Percentiles rank a stretch among this genome's conserved stretches.
Conservation (phyloP, 1,140 invertebrate genomes). For the Diploscapter pachys region DNA sequence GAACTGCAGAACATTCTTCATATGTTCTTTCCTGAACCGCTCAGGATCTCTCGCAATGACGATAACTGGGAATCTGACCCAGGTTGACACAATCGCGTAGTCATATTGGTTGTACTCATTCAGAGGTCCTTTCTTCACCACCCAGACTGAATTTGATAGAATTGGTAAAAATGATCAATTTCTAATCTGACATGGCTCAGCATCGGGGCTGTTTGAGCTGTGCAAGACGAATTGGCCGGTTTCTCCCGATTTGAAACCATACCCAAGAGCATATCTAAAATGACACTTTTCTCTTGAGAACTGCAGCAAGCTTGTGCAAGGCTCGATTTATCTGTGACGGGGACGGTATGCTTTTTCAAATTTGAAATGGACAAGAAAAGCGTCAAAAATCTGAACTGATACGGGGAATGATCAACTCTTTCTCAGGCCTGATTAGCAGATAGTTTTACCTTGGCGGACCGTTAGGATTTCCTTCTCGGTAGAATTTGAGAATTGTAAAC, state of each 20-base stretch:
- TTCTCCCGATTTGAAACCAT: slow-evolving; percentile 58
- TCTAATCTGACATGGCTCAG: slow-evolving; percentile 49
- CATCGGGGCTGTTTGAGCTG: slow-evolving; percentile 54
- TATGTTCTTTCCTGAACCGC: slow-evolving; percentile 49
- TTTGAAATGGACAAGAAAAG: too few species aligned
- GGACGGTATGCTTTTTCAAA: too few species aligned
- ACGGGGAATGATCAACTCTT: too few species aligned
- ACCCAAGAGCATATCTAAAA: slow-evolving; percentile 52
- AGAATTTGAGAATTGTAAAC: slow-evolving; percentile 58
- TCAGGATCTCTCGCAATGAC: slow-evolving; percentile 59
- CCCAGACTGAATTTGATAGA: slow-evolving; percentile 51
- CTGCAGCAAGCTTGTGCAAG: too few species aligned
- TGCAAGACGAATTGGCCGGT: slow-evolving; percentile 58
- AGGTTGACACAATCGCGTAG: slow-evolving; percentile 57
- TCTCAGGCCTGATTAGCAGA: too few species aligned
- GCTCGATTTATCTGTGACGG: too few species aligned
- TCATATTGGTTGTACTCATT: slow-evolving; percentile 59
- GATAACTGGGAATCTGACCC: slow-evolving; percentile 58
- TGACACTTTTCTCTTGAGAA: background rate
- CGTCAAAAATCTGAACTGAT: too few species aligned
- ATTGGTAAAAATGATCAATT: background rate
- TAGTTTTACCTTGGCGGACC: slow-evolving; percentile 44
- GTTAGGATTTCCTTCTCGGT: slow-evolving; percentile 57
- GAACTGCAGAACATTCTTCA: slow-evolving; percentile 57
- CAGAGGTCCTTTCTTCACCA: slow-evolving; percentile 56